Evolutionary conservation across 2,113 vertebrate species (phyloP), one percentile per base, ranked within the genome.

Genomic region (Anoura caudifer): DNA sequence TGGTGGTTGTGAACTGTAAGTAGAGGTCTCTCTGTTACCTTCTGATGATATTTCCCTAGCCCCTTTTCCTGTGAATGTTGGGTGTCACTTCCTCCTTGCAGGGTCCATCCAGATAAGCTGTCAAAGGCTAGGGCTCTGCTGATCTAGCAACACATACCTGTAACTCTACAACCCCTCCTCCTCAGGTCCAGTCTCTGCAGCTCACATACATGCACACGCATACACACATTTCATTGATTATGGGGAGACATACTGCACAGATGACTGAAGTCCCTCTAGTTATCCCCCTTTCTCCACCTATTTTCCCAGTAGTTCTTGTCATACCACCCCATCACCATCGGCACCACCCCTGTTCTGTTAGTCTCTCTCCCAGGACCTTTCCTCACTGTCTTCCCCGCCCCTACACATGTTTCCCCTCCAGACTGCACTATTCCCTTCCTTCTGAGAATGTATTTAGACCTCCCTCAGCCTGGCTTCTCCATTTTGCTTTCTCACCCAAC

Each of bases 241-340:
- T 28, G 22, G 50, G 26, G 12, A 67, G 16, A 61, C 28, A 31
- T 14, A 63, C 28, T 31, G 28, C 13, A 63, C 26, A 63, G 61
- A 31, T 15, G 61, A 61, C 26, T 28, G 59, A 63, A 63, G 61
- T 26, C 14, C 7, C 26, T 43, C n/a, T n/a, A n/a, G 26, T 45
- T 20, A 33, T 4, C 28, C 16, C 26, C 20, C 10, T 43, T n/a
- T 54, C 28, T 28, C 6, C n/a, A 43, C 31, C 33, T 36, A 9
- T 6, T 4, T 69, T 8, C 52, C 69, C 26, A 43, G 5, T 6
- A 26, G 11, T 0, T 15, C 28, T 2, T 47, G 19, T 7, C 7
- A 17, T 5, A 14, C 20, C 41, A 45, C 36, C 26, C 52, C 20
- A 2, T 3, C 20, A 15, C 9, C 19, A 17, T 0, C 2, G 31